These are phyloP conservation scores for Phodopus roborovskii DNA, from an alignment of 2,113 vertebrate genomes.

Conservation along the genomic window DNA sequence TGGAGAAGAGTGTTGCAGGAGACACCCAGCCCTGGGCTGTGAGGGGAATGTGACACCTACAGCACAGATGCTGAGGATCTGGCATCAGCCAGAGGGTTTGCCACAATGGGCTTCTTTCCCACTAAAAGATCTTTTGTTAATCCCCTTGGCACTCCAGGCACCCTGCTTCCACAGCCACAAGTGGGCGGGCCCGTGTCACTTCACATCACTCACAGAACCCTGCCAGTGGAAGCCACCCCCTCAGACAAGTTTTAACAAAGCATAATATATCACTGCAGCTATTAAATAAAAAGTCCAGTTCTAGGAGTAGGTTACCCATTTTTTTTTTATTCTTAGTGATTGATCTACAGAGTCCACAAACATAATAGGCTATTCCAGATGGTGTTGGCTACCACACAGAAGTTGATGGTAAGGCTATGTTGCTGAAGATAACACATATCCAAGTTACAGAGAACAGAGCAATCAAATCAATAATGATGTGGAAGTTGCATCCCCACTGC, in stretches of 20 bases:
- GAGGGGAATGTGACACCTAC: not conserved
- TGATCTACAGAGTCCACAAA: not conserved
- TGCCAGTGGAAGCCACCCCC: fast-evolving
- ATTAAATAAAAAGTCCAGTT: not conserved
- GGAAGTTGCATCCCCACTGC: not conserved
- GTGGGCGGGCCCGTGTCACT: not conserved
- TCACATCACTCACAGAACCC: not conserved
- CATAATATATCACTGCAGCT: too few relatives aligned
- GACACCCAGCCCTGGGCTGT: not conserved
- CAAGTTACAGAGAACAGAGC: not conserved
- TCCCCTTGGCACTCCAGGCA: too few relatives aligned
- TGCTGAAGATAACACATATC: not conserved
- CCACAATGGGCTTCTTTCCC: not conserved
- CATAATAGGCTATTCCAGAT: not conserved
- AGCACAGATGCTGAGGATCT: not conserved
- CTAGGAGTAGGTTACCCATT: not conserved
- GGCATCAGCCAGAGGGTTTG: not conserved
- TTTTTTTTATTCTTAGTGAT: not conserved
- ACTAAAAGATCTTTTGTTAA: too few relatives aligned
- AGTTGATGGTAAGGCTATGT: not conserved
- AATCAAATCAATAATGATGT: not conserved
- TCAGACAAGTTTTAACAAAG: too few relatives aligned
- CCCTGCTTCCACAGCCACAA: too few relatives aligned
- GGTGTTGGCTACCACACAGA: not conserved
- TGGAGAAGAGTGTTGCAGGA: not conserved